These are phyloP conservation scores for Spodoptera picta DNA, from an alignment of 2,888 invertebrate genomes.

Conservation along the genomic window DNA sequence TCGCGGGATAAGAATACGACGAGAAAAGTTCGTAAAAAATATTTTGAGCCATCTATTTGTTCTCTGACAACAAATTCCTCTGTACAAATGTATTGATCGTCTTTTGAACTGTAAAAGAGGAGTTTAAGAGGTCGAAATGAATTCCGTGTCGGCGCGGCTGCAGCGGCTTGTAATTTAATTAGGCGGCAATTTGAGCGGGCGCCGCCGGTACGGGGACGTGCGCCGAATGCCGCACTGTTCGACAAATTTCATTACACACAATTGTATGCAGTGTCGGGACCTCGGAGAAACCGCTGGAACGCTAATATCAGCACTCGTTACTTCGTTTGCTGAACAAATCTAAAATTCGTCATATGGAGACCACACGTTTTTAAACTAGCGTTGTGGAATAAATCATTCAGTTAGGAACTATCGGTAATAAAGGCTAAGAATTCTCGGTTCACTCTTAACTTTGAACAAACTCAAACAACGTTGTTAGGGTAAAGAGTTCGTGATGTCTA, in stretches of 20 bases:
- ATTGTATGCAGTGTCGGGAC: slow-evolving; percentile 65
- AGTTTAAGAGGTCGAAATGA: slow-evolving; percentile 67
- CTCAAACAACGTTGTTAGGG: neutral
- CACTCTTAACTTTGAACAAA: slow-evolving; percentile 9
- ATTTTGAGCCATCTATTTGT: slow-evolving; percentile 7
- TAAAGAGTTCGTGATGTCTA: neutral
- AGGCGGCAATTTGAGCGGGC: slow-evolving; percentile 79
- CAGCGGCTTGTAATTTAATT: slow-evolving; percentile 81
- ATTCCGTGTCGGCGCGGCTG: slow-evolving; percentile 68
- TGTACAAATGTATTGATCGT: slow-evolving; percentile 48
- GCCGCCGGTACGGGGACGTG: slow-evolving; percentile 76
- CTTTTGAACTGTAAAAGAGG: slow-evolving; percentile 51
- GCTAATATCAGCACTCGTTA: slow-evolving; percentile 55
- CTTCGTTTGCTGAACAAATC: slow-evolving; percentile 39
- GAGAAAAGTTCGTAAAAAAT: slow-evolving; percentile 4
- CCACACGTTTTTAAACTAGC: neutral
- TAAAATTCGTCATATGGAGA: slow-evolving; percentile 1
- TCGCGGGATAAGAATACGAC: slow-evolving; percentile 12
- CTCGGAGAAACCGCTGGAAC: slow-evolving; percentile 46
- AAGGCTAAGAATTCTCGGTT: slow-evolving; percentile 5
- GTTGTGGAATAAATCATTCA: neutral
- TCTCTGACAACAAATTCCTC: slow-evolving; percentile 24
- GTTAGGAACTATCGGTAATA: slow-evolving; percentile 11
- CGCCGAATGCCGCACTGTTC: slow-evolving; percentile 75
- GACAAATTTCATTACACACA: slow-evolving; percentile 79